Evolutionary conservation across 2,888 invertebrate species (phyloP), one percentile per base, ranked within the genome.

Genomic region (Tetranychus piercei): DNA sequence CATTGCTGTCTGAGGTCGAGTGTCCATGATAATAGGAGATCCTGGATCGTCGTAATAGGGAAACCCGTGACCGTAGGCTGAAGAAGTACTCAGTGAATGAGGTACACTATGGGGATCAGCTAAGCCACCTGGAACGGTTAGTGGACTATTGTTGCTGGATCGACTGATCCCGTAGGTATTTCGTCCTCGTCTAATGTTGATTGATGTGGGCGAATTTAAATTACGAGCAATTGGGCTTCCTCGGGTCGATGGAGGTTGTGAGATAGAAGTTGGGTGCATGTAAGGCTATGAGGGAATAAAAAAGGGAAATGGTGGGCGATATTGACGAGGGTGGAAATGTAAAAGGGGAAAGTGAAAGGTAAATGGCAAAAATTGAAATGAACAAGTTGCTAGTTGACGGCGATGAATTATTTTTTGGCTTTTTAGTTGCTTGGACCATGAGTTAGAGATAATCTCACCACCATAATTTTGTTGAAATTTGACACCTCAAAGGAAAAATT

Each of bases 141-240:
- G 64, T 1, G 78, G 78, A 55, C 78, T 78, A 65, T 76, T 78
- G 76, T 78, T 78, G 76, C 78, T 75, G 44, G 78, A 78, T 22
- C 78, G 74, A 69, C 77, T 77, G 72, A 78, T 75, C 22, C 78
- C 78, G 74, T 77, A 79, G 34, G 34, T 34, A 64, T 74, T 75
- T 15, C 76, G 75, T 45, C 77, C 75, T 43, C 77, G 75, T 43
- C 76, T 67, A 20, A 45, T 67, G 34, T 34, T 34, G 34, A 34
- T 4, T 64, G 74, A 69, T 6, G 77, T 75, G 55, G 77, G 77
- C 18, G 78, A 78, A 34, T 34, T 34, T 34, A 34, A 34, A 18
- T 76, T 75, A n/a, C 73, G 72, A 55, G 70, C 72, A 44, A 79
- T 77, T 23, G 78, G 78, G 43, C 76, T 77, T 11, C 74, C 77